phyloP scores from a whole-genome alignment of 1,140 invertebrate genomes.

The Drosophila fuyamai region DNA sequence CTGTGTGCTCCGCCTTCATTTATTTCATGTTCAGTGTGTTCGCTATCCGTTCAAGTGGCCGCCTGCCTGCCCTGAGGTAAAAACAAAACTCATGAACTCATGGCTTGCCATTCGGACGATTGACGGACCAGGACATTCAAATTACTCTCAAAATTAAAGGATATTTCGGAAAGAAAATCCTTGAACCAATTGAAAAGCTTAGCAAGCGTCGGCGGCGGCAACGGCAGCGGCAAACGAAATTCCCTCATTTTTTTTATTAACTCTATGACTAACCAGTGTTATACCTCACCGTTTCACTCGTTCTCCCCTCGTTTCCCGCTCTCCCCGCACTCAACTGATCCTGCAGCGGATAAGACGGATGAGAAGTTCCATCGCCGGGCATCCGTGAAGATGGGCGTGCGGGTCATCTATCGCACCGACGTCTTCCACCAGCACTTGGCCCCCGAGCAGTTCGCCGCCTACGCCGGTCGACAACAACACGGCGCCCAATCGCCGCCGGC shows the following conservation, averaged over 20 bases:
- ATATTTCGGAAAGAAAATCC: constrained; percentile 21
- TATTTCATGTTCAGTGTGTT: constrained; percentile 16
- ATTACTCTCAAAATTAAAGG: constrained; percentile 10
- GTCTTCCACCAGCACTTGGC: constrained; percentile 60
- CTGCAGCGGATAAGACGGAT: constrained; percentile 77
- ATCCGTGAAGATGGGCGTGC: constrained; percentile 80
- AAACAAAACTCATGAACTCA: constrained; percentile 11
- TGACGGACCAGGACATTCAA: constrained; percentile 20
- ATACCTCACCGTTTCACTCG: no score
- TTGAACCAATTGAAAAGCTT: constrained; percentile 28
- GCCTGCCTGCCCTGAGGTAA: constrained; percentile 48
- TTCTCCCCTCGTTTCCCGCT: not conserved
- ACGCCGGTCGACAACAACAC: constrained; percentile 51
- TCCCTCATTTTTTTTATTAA: not conserved
- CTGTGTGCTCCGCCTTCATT: constrained; percentile 16
- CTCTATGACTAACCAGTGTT: not conserved
- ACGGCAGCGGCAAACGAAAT: constrained; percentile 39
- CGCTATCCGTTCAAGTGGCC: constrained; percentile 51
- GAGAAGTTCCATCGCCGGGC: constrained; percentile 82
- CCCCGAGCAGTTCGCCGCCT: constrained; percentile 70
- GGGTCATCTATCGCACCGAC: constrained; percentile 82
- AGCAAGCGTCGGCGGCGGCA: constrained; percentile 51
- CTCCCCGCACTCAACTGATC: not conserved
- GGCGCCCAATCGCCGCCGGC: constrained; percentile 58
- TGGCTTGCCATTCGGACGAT: constrained; percentile 62